phyloP scores from a whole-genome alignment of 2,113 vertebrate genomes.

The Sylvilagus bachmani region DNA sequence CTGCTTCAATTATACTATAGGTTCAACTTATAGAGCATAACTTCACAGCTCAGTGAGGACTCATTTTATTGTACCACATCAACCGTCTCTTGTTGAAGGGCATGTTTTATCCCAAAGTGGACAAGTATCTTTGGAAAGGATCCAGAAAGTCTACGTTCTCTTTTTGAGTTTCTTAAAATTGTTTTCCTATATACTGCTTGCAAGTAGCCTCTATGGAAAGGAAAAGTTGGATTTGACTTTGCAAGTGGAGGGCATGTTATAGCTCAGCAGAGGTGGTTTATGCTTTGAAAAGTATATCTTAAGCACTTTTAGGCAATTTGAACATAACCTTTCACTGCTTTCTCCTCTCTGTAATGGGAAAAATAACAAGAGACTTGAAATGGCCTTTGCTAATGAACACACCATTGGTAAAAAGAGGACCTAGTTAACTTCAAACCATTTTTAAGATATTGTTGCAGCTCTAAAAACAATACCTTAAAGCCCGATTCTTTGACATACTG shows the following conservation, averaged over 20 bases:
- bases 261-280: background rate
- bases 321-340: background rate
- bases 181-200: background rate
- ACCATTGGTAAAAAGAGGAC: background rate
- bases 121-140: background rate
- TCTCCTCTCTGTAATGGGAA: background rate
- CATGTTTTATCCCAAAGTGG: background rate
- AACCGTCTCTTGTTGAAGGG: background rate
- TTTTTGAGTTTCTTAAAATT: background rate
- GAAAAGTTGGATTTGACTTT: background rate
- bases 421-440: background rate
- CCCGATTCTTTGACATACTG: no score
- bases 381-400: background rate
- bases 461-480: background rate
- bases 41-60: background rate
- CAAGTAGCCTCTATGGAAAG: background rate
- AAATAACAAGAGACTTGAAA: background rate
- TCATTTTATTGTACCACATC: background rate
- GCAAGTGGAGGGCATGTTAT: background rate
- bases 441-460: background rate
- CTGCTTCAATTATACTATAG: background rate
- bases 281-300: background rate
- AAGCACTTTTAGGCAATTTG: background rate
- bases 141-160: background rate
- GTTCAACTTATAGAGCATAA: background rate